Percentiles rank a stretch among this genome's conserved stretches.
phyloP scores from a whole-genome alignment of 2,797 vertebrate species.

The Schizopygopsis pylzovi region DNA sequence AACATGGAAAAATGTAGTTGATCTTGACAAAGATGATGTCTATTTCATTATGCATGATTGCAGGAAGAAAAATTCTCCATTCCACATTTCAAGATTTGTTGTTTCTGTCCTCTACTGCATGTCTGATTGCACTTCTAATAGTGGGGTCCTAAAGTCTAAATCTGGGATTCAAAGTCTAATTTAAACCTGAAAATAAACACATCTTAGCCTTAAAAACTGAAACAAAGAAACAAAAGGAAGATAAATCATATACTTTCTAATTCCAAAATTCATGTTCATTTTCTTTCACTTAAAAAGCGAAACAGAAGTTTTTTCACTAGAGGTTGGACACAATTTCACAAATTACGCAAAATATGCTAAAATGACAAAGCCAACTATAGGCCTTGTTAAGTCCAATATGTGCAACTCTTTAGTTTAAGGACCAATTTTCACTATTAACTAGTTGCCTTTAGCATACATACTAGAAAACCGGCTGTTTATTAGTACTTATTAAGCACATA shows the following conservation, averaged over 20 bases:
- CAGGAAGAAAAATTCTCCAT: neutral
- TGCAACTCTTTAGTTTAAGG: neutral
- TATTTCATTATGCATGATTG: neutral
- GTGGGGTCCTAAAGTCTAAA: neutral
- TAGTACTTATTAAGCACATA: neutral
- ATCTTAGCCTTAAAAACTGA: neutral
- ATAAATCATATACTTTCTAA: neutral
- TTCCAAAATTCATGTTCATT: neutral
- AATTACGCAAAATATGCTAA: neutral
- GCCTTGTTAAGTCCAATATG: neutral
- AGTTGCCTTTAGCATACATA: neutral
- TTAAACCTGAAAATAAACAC: neutral
- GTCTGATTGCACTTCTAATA: neutral
- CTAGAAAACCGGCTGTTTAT: too few species aligned
- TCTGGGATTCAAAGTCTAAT: neutral
- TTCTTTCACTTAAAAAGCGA: neutral
- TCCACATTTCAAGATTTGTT: neutral
- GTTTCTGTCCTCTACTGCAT: slow-evolving; percentile 2
- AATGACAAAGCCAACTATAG: neutral
- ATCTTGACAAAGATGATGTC: slow-evolving; percentile 2
- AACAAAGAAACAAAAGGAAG: neutral
- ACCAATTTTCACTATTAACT: neutral
- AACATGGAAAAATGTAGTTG: slow-evolving; percentile 21
- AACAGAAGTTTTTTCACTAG: neutral
- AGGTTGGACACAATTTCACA: neutral